Conservation (phyloP, 2,113 vertebrate species). For the Trematomus loennbergii region DNA sequence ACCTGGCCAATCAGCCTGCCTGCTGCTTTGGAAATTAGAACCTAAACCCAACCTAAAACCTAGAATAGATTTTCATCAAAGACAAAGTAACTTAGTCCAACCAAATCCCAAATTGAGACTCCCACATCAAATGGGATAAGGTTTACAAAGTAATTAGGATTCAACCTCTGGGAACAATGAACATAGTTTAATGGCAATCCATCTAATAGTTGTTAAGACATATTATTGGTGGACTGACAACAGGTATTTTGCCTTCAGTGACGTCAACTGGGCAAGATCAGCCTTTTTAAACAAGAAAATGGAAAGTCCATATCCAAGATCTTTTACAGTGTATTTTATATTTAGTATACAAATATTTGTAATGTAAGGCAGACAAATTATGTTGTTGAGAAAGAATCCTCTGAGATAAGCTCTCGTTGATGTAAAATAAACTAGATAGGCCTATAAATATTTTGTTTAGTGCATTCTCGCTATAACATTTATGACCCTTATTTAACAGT, state of each 20-base stretch:
- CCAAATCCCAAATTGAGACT: background rate
- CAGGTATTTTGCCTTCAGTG: no score
- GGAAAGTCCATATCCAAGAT: no score
- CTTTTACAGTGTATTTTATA: background rate
- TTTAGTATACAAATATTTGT: background rate
- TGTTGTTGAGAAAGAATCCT: background rate
- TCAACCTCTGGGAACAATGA: no score
- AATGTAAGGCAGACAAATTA: slow-evolving; percentile 1
- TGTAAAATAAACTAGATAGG: background rate
- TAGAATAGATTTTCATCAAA: background rate
- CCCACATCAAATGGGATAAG: background rate
- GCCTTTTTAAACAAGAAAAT: background rate
- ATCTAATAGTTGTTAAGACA: background rate
- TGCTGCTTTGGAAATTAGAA: no score
- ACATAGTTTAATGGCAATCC: no score
- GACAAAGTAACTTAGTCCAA: background rate
- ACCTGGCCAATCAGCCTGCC: background rate
- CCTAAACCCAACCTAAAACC: background rate
- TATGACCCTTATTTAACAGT: slow-evolving; percentile 3
- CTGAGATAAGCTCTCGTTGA: background rate
- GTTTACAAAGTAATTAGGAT: no score
- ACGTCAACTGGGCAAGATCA: background rate
- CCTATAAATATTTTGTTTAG: background rate
- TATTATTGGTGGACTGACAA: background rate
- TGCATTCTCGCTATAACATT: slow-evolving; percentile 19